Base-by-base conservation (phyloP, 2,113 vertebrate genomes). In the Grallaria varia region DNA sequence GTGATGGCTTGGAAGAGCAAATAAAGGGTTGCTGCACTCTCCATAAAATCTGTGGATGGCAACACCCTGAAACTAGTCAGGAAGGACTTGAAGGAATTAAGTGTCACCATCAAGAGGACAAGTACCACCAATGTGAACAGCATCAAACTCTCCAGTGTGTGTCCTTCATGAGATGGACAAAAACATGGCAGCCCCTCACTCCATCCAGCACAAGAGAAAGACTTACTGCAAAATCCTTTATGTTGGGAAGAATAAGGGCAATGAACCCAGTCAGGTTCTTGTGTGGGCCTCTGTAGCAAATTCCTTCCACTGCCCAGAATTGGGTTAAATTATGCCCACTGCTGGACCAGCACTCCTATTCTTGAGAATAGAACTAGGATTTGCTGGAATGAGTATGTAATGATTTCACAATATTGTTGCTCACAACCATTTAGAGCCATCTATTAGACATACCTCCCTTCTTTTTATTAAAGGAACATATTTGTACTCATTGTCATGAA, bases 121-220 rank as follows among this genome's bases (percentile, higher is more conserved):
- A 2, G 2, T 31, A 68, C 7, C 17, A 55, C 21, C 45, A 37
- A 42, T 1, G 4, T 16, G 15, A 69, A 59, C 0, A 8, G 33
- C 30, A 39, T 39, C 15, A 7, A 47, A 44, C 33, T 22, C 24
- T 73, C 7, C 8, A 31, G 4, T 9, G 39, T 1, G 3, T 9
- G 8, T 17, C 31, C 28, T 19, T 45, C 3, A 3, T 5, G 5
- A 1, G 1, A 47, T 12, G 0, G 1, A 53, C 67, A 78, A 42
- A 44, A 33, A 18, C 2, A 1, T 2, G 2, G 9, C n/a, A 77
- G 25, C 24, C 74, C 37, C 45, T 73, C 25, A 44, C 4, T 2
- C 16, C 8, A 60, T 4, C 14, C 35, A 69, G 40, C 27, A 77
- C 10, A 82, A 44, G 8, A n/a, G 10, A 68, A 10, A 63, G 2